Evolutionary conservation across 2,797 vertebrate species (phyloP).

Genomic region (Sphaeramia orbicularis): DNA sequence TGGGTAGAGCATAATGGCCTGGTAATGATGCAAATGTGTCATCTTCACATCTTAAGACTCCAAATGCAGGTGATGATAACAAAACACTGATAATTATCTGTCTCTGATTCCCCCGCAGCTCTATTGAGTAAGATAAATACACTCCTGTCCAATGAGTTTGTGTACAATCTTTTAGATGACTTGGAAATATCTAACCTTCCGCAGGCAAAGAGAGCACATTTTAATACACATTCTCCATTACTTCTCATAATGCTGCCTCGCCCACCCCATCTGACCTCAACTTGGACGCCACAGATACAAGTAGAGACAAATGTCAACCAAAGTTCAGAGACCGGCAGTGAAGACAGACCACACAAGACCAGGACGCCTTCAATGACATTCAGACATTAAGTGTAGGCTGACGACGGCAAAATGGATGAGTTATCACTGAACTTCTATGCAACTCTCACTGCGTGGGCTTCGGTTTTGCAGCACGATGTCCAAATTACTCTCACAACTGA

Average conservation of each 20-base stretch:
- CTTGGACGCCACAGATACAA: slow-evolving; percentile 44
- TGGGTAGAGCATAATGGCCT: slow-evolving; percentile 24
- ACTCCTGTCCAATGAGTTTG: slow-evolving; percentile 23
- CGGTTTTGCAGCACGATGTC: not conserved
- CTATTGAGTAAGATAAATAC: slow-evolving; percentile 26
- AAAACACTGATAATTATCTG: slow-evolving; percentile 29
- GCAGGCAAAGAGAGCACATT: not conserved
- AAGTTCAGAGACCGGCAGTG: slow-evolving; percentile 35
- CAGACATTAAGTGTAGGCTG: slow-evolving; percentile 33
- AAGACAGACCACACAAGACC: slow-evolving; percentile 61
- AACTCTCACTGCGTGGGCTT: not conserved
- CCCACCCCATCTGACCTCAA: slow-evolving; percentile 37
- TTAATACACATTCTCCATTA: slow-evolving; percentile 3
- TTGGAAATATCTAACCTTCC: slow-evolving; percentile 4
- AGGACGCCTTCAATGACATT: slow-evolving; percentile 51
- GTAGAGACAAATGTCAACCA: slow-evolving; percentile 51
- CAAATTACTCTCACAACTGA: not conserved
- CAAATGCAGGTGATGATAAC: slow-evolving; percentile 42
- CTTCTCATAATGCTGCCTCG: slow-evolving; percentile 13
- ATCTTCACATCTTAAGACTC: slow-evolving; percentile 27
- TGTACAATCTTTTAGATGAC: slow-evolving; percentile 10
- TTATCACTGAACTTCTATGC: slow-evolving; percentile 3
- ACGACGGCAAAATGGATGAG: slow-evolving; percentile 30
- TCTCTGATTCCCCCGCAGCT: slow-evolving; percentile 35
- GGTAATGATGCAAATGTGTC: slow-evolving; percentile 50